These are phyloP conservation scores for Sorex fumeus DNA, from an alignment of 2,113 vertebrate species.

Conservation along the genomic window DNA sequence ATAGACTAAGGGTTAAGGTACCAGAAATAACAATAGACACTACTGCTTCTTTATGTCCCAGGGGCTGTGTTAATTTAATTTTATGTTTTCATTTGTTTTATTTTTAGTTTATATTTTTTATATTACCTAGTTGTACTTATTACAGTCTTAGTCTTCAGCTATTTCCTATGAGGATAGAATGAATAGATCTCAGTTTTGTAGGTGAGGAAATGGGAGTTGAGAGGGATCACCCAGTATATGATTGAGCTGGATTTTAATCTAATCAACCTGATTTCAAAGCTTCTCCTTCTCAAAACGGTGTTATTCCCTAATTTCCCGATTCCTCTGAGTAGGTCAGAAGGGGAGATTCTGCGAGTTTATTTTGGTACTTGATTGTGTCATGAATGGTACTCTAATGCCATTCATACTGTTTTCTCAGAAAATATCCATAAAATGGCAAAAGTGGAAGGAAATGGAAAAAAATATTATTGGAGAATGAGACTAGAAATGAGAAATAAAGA, in stretches of 20 bases:
- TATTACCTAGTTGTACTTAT: background rate
- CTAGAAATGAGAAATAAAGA: background rate
- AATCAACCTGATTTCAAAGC: background rate
- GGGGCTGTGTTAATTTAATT: background rate
- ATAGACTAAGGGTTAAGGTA: background rate
- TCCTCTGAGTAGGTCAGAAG: background rate
- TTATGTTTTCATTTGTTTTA: background rate
- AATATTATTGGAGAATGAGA: background rate
- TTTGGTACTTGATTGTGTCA: background rate
- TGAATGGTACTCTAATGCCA: background rate
- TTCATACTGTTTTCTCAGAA: background rate
- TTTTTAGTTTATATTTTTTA: background rate
- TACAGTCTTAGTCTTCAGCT: background rate
- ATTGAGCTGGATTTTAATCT: background rate
- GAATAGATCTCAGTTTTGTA: background rate
- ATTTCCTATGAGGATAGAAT: background rate
- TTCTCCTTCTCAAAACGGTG: background rate
- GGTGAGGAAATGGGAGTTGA: background rate
- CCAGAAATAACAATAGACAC: background rate
- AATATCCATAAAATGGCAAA: constrained; percentile 16
- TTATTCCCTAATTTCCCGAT: background rate
- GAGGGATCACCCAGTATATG: background rate
- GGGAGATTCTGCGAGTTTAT: background rate
- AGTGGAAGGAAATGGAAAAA: background rate
- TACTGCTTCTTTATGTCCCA: background rate